Conservation (phyloP, 2,797 vertebrate genomes). For the Malurus splendens region DNA sequence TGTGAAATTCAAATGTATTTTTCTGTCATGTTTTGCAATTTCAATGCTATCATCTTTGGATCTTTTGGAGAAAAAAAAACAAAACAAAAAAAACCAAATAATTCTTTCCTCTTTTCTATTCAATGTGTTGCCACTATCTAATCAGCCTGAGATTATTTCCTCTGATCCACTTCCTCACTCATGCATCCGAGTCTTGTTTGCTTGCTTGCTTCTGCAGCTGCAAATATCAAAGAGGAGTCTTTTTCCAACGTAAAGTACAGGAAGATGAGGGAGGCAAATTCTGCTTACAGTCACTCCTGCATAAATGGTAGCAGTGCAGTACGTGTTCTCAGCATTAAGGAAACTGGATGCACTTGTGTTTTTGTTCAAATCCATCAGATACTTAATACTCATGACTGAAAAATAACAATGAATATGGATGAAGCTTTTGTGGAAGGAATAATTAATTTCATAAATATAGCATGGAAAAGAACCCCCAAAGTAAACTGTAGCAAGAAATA, state of each 20-base stretch:
- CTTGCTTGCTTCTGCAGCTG: constrained; percentile 17
- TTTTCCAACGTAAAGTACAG: background rate
- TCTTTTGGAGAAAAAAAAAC: background rate
- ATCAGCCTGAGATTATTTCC: background rate
- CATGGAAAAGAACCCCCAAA: background rate
- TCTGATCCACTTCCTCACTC: background rate
- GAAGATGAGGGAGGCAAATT: background rate
- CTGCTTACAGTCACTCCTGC: background rate
- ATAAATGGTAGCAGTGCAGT: background rate
- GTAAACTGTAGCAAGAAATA: background rate
- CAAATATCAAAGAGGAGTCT: background rate
- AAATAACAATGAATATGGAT: background rate
- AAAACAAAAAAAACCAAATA: too few species aligned
- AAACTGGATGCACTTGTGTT: background rate
- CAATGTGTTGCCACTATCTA: background rate
- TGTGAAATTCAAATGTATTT: background rate
- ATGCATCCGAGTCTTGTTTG: background rate
- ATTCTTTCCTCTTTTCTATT: background rate
- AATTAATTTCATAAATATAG: background rate
- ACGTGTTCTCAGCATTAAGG: background rate
- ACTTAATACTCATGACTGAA: background rate
- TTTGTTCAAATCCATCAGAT: background rate
- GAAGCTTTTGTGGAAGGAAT: background rate
- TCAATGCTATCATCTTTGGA: background rate
- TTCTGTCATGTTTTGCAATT: background rate